Evolutionary conservation across 1,140 invertebrate genomes (phyloP), one percentile per base, ranked within the genome.

Genomic region (fruit fly (Drosophila melanogaster)): DNA sequence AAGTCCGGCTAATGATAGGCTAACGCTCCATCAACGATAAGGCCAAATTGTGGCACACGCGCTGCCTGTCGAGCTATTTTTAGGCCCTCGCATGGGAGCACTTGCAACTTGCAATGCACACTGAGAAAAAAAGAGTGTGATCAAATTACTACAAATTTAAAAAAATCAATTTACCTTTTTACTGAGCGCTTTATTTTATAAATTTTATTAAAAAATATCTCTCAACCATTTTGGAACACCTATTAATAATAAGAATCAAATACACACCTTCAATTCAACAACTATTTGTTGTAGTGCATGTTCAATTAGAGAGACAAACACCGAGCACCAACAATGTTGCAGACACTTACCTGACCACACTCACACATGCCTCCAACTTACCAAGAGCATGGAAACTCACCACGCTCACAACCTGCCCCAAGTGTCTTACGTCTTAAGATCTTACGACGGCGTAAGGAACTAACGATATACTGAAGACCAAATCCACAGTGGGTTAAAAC

Each of bases 31-130:
- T 86, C 84, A 87, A 86, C 83, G 83, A 86, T 86, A 86, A 86
- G 78, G 80, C 83, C 86, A 87, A 87, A 89, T 87, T 87, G 84
- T 87, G 84, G 84, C 84, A 87, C 84, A 87, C 84, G 84, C 84
- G 84, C 67, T 56, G 57, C 50, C 40, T 11, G 55, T 55, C 60
- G 40, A 50, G 64, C 83, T 86, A 86, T 86, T 86, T 86, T 81
- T 87, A 87, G 78, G 56, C n/a, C 38, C 15, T 49, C 46, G n/a
- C 58, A 67, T 67, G 59, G 58, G 64, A 50, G 44, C 37, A 67
- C 44, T 65, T 64, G 58, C 19, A 49, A 49, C 19, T 60, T 47
- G 55, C 44, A 60, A n/a, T 3, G n/a, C 1, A 12, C 64, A 67
- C 64, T 37, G 5, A 1, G 15, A 15, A 11, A 44, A 44, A 17